A percentile compares a stretch with the other conserved stretches of the same genome.
These are phyloP conservation scores for Arvicola amphibius DNA, from an alignment of 2,797 vertebrate species.

Conservation along the genomic window DNA sequence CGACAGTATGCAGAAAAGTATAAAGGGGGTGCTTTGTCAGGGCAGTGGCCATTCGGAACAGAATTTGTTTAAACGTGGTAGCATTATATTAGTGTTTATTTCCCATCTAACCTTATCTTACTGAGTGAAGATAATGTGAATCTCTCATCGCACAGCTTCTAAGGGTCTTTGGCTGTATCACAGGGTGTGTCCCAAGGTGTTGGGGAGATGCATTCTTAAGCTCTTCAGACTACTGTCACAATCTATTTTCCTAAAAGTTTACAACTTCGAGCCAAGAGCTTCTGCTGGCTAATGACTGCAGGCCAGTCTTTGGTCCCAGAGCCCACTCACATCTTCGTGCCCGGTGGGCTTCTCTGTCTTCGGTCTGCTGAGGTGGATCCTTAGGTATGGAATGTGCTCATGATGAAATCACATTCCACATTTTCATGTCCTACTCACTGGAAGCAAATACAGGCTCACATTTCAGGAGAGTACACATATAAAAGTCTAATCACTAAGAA, in stretches of 20 bases:
- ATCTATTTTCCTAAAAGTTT: neutral
- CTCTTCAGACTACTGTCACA: neutral
- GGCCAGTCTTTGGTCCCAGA: neutral
- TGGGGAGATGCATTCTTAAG: slow-evolving; percentile 6
- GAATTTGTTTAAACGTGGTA: neutral
- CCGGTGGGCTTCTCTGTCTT: neutral
- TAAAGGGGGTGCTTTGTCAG: neutral
- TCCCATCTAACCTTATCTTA: neutral
- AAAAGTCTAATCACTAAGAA: neutral
- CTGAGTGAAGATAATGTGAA: neutral
- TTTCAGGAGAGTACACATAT: neutral
- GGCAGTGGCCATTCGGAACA: neutral
- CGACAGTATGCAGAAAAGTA: neutral
- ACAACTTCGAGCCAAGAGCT: neutral
- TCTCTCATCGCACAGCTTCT: neutral
- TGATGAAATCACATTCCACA: neutral
- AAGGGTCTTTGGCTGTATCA: neutral
- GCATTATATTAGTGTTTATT: neutral
- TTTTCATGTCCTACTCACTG: neutral
- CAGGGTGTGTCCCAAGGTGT: neutral
- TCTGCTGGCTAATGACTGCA: neutral
- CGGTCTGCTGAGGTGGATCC: neutral
- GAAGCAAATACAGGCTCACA: neutral
- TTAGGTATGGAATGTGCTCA: neutral
- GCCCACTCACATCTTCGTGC: neutral